Percentiles rank a stretch among this genome's conserved stretches.
These are phyloP conservation scores for Drosophila lini DNA, from an alignment of 1,140 invertebrate genomes.

Conservation along the genomic window DNA sequence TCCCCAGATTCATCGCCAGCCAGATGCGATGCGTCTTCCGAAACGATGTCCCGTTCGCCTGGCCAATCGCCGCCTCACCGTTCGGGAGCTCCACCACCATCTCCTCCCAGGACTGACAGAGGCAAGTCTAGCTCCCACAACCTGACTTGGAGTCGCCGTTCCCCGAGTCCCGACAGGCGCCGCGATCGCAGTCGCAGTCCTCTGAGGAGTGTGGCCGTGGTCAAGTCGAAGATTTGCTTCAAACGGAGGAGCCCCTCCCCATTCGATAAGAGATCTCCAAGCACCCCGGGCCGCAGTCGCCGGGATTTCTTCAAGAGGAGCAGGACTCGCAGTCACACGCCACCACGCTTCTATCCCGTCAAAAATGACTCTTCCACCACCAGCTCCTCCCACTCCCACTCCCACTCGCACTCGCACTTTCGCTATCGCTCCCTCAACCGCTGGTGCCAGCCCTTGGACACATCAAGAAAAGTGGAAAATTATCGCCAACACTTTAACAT, in stretches of 20 bases:
- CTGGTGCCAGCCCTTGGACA: not conserved
- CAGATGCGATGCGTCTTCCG: not conserved
- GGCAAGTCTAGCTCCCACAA: not conserved
- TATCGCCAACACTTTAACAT: slow-evolving; percentile 13
- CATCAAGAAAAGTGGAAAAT: not conserved
- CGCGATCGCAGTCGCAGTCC: not conserved
- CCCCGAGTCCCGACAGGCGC: not conserved
- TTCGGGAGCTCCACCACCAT: not conserved
- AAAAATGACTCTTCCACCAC: too few species aligned
- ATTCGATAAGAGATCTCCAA: not conserved
- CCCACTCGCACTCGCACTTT: too few species aligned
- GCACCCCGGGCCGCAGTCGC: not conserved
- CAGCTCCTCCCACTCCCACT: too few species aligned
- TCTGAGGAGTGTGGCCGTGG: not conserved
- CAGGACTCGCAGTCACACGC: not conserved
- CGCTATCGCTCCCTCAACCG: not conserved
- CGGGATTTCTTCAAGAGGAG: too few species aligned
- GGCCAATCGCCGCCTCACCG: not conserved
- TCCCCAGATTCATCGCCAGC: not conserved
- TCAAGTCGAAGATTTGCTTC: not conserved
- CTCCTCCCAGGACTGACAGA: not conserved
- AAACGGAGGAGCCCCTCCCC: not conserved
- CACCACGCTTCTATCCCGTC: not conserved
- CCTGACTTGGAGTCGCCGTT: not conserved
- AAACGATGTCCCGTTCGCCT: not conserved